Evolutionary conservation across 1,140 invertebrate genomes (phyloP), one percentile per base, ranked within the genome.

Genomic region (Andrena cerasifolii): DNA sequence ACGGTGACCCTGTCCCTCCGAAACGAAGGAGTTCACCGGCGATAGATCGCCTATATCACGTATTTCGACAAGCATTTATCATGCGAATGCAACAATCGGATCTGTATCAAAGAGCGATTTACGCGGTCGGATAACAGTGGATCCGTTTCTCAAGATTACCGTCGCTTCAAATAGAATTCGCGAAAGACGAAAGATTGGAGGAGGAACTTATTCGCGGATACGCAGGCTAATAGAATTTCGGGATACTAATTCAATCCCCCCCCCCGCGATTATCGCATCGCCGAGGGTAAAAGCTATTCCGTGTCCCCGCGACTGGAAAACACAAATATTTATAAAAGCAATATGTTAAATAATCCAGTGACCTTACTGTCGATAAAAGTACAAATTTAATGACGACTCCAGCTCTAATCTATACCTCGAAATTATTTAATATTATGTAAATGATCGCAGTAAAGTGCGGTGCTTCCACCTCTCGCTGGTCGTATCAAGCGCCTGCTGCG

Each of bases 401-500:
- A 18, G 12, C 45, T 47, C 18, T 47, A 47, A 47, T 16, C 3
- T 4, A 49, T n/a, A 3, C 1, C 12, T n/a, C 2, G 5, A 2
- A 4, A n/a, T 4, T 6, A 49, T 49, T 49, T 6, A 3, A 3
- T 21, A 16, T 8, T 28, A 16, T 1, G 18, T 5, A 56, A 62
- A 62, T 72, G 33, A 16, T 58, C 21, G 31, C 31, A 28, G 47
- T 21, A 61, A 21, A 59, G 31, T 12, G 10, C 3, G 2, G 82
- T 83, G 82, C 43, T 26, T 73, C 82, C 82, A 78, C 82, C 82
- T 83, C 40, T 53, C 28, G 54, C n/a, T 54, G 18, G n/a, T 43
- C 2, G n/a, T 3, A 18, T 21, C 31, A 78, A 70, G 28, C n/a
- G 40, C 1, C 16, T 12, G 16, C 31, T 3, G 5, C 43, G 14